These are phyloP conservation scores for Hypsopygia costalis DNA, from an alignment of 2,888 invertebrate genomes.

Conservation along the genomic window DNA sequence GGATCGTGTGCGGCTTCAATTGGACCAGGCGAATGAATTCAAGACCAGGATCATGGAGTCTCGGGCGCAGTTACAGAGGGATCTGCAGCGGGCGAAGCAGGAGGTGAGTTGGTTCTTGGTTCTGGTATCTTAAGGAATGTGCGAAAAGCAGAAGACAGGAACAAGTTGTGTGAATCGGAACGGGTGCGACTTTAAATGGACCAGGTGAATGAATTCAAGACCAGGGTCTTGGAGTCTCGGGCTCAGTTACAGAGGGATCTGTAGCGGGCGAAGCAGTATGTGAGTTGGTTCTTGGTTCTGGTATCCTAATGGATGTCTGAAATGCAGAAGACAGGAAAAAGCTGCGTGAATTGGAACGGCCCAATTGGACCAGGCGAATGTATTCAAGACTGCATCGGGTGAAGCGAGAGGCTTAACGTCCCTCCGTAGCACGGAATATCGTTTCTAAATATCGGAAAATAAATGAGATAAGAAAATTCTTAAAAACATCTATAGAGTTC, in stretches of 20 bases:
- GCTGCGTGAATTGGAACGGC: constrained; percentile 93
- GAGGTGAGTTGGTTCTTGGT: constrained; percentile 82
- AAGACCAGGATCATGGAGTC: constrained; percentile 96
- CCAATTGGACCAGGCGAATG: constrained; percentile 94
- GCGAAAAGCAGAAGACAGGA: constrained; percentile 94
- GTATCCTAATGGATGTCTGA: no score
- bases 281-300: no score
- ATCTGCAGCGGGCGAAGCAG: constrained; percentile 91
- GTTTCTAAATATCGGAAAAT: no score
- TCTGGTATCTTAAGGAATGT: no score
- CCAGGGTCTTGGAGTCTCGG: constrained; percentile 93
- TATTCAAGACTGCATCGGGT: constrained; percentile 95
- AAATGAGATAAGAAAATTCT: no score
- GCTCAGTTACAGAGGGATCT: constrained; percentile 93
- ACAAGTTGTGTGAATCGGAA: constrained; percentile 93
- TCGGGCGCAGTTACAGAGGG: constrained; percentile 89
- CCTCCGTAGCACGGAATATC: no score
- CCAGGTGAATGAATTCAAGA: constrained; percentile 95
- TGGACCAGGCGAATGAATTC: constrained; percentile 96
- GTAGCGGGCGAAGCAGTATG: constrained; percentile 91
- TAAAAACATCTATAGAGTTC: no score
- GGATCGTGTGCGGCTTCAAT: constrained; percentile 93
- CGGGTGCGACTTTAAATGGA: constrained; percentile 93
- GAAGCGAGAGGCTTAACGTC: constrained; percentile 91
- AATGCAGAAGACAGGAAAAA: constrained; percentile 95